These are phyloP conservation scores for Agapetus fuscipes DNA, from an alignment of 2,888 invertebrate species.

Conservation along the genomic window DNA sequence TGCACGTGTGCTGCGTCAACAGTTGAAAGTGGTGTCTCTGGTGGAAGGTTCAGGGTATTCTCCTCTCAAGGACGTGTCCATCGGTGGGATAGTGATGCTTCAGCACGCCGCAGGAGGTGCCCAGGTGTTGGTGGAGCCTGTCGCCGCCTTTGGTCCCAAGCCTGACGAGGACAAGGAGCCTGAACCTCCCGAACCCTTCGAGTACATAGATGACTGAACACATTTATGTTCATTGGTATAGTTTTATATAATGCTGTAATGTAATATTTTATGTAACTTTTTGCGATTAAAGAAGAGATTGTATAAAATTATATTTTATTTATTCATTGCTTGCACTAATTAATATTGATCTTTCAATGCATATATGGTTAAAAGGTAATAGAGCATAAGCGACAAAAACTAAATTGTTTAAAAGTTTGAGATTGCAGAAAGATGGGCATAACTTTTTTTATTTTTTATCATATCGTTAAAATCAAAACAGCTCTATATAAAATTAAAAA, in stretches of 20 bases:
- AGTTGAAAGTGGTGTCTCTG: conserved; percentile 67
- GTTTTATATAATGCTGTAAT: not conserved
- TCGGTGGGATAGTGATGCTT: conserved; percentile 95
- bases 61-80: conserved; percentile 84
- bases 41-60: conserved; percentile 73
- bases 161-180: conserved; percentile 94
- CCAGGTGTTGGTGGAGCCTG: conserved; percentile 85
- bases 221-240: not conserved
- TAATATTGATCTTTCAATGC: too few relatives aligned
- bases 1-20: conserved; percentile 88
- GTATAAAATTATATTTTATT: conserved; percentile 7
- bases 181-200: conserved; percentile 95
- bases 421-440: too few relatives aligned
- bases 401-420: too few relatives aligned
- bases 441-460: too few relatives aligned
- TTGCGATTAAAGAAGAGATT: conserved; percentile 11
- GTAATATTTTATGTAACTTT: conserved; percentile 12
- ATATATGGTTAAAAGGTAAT: too few relatives aligned
- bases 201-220: conserved; percentile 73
- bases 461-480: too few relatives aligned
- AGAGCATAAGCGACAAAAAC: too few relatives aligned
- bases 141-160: conserved; percentile 83
- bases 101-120: conserved; percentile 73
- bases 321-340: not conserved
- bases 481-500: too few relatives aligned